Evolutionary conservation across 2,797 vertebrate species (phyloP).

Genomic region (Helarctos malayanus): DNA sequence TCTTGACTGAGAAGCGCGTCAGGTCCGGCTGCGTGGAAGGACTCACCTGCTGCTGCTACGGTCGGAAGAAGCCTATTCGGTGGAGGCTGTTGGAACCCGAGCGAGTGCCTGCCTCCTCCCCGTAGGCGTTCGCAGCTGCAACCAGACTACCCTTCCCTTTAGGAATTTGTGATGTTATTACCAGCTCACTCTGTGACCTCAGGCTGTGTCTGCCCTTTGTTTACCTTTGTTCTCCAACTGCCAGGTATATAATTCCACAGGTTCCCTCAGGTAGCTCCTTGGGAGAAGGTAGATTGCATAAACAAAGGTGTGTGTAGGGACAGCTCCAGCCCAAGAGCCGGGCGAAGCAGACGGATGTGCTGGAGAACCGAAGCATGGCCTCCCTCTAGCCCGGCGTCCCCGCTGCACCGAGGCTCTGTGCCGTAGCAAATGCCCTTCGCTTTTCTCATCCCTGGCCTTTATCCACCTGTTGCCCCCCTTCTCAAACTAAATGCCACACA

Average conservation of each 20-base stretch:
- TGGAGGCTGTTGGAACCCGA: not conserved
- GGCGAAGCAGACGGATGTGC: not conserved
- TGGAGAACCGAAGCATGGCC: accelerated
- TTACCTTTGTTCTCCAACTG: constrained; percentile 69
- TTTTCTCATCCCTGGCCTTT: not conserved
- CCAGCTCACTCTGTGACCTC: constrained; percentile 65
- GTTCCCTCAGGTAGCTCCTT: constrained; percentile 50
- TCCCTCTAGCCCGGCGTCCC: not conserved
- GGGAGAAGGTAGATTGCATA: constrained; percentile 18
- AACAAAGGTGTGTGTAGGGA: not conserved
- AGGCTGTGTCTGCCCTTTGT: constrained; percentile 77
- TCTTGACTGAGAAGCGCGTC: not conserved
- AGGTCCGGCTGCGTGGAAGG: not conserved
- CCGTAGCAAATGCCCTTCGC: too few species aligned
- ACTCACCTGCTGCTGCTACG: not conserved
- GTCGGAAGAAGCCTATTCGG: not conserved
- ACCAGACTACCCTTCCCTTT: constrained; percentile 66
- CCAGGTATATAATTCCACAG: constrained; percentile 35
- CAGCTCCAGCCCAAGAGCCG: accelerated
- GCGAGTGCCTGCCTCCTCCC: not conserved
- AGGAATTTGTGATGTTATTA: constrained; percentile 67
- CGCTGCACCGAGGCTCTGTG: not conserved
- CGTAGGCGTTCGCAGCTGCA: constrained; percentile 1
- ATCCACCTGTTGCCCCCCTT: not conserved
- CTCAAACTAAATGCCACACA: not conserved